A percentile compares a stretch with the other conserved stretches of the same genome.
Evolutionary conservation across 2,113 vertebrate species (phyloP).

Genomic region (Semicossyphus pulcher): DNA sequence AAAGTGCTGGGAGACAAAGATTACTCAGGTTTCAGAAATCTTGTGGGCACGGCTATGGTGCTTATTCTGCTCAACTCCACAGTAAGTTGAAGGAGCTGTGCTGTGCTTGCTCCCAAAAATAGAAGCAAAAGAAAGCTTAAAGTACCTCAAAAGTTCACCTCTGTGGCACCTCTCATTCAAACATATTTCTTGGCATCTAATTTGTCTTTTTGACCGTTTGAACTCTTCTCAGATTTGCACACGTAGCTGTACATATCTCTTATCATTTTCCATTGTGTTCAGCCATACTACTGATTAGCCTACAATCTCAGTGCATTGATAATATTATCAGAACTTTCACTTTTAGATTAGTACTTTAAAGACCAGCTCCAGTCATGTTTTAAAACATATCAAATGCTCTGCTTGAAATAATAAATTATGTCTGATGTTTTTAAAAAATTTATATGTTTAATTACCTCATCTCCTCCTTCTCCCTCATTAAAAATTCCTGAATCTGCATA

Average conservation of each 20-base stretch:
- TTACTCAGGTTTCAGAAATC: slow-evolving; percentile 83
- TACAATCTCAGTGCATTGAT: background rate
- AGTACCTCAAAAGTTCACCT: background rate
- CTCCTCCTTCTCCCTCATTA: no score
- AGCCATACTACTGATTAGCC: background rate
- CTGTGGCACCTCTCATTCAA: background rate
- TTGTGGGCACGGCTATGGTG: slow-evolving; percentile 84
- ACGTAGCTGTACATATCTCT: background rate
- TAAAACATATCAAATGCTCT: no score
- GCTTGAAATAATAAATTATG: no score
- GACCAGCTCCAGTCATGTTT: no score
- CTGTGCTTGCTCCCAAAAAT: background rate
- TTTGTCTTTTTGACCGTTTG: background rate
- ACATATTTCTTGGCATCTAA: background rate
- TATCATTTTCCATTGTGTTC: background rate
- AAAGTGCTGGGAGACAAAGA: slow-evolving; percentile 90
- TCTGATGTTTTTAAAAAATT: no score
- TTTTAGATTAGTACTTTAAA: background rate
- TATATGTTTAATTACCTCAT: no score
- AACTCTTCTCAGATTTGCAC: background rate
- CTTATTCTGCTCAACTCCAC: slow-evolving; percentile 91
- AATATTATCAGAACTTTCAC: background rate
- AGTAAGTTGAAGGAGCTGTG: slow-evolving; percentile 81
- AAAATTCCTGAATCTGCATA: no score
- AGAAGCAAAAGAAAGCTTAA: background rate